Evolutionary conservation across 2,113 vertebrate species (phyloP), one percentile per base, ranked within the genome.

Genomic region (Emydura subglobosa): DNA sequence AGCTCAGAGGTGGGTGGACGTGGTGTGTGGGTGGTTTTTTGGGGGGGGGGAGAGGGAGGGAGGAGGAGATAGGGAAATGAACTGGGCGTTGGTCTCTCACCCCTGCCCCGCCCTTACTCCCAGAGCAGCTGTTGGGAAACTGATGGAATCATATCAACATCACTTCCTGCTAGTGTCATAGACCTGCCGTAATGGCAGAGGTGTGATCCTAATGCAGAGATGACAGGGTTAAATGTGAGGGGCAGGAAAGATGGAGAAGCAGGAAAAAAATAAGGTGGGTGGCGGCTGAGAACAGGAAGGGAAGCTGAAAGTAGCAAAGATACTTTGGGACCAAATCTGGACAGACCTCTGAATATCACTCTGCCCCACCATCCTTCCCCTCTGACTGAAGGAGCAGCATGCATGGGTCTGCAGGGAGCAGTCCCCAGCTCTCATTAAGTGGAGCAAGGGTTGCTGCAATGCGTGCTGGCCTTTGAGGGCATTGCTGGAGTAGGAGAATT

Each of bases 11-110:
- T 59, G 34, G 0, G 1, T 12, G 21, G 13, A 34, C 29, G 50
- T 6, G 31, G 44, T 0, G 0, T 6, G 59, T 34, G 29, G 2
- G 29, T 61, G 29, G 39, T 39, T 39, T 47, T 5, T 47, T 7
- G 44, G 44, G 44, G 5, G 44, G 44, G 44, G 47, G 6, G 47
- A 4, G 13, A 10, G 13, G 14, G 61, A 34, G 59, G 3, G 17
- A 10, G 16, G 4, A 19, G 5, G 25, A 17, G 31, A 80, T 61
- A 87, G 86, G 11, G 44, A 42, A 16, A 22, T 39, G 14, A 27
- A 42, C 50, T 79, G 55, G 17, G n/a, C 1, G 29, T 68, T 72
- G 16, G 79, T 79, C 17, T 79, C 34, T 55, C 25, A 47, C 21
- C 34, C 49, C 27, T 54, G 51, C 34, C 49, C 27, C 49, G 51